Percentiles rank a stretch among this genome's conserved stretches.
phyloP scores from a whole-genome alignment of 2,113 vertebrate species.

The Elephantulus edwardii region DNA sequence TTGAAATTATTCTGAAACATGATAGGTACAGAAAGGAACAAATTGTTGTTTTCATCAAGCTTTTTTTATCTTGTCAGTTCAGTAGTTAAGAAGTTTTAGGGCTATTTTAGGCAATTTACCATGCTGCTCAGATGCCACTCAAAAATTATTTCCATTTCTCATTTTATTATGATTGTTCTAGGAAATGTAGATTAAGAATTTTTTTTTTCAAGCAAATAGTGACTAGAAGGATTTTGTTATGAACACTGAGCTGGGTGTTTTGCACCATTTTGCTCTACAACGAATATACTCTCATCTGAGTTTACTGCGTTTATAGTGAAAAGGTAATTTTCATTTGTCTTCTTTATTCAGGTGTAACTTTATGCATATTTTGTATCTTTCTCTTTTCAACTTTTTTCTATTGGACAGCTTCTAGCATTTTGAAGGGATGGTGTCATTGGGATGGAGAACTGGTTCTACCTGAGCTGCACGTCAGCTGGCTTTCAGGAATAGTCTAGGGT shows the following conservation, averaged over 20 bases:
- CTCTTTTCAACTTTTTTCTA: not conserved
- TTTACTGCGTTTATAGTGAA: slow-evolving; percentile 33
- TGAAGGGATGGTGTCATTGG: not conserved
- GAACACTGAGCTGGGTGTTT: not conserved
- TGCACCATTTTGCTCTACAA: slow-evolving; percentile 26
- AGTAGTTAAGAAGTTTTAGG: slow-evolving; percentile 46
- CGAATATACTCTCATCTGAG: not conserved
- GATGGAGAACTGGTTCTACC: slow-evolving; percentile 69
- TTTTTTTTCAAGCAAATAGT: slow-evolving; percentile 39
- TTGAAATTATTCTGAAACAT: slow-evolving; percentile 35
- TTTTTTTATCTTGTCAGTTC: slow-evolving; percentile 47
- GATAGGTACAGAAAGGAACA: slow-evolving; percentile 44
- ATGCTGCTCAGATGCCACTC: not conserved
- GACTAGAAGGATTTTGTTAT: slow-evolving; percentile 23
- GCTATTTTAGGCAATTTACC: slow-evolving; percentile 17
- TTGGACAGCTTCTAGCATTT: slow-evolving; percentile 13
- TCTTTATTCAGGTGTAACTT: not conserved
- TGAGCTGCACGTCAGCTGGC: slow-evolving; percentile 50
- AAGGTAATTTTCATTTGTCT: slow-evolving; percentile 43
- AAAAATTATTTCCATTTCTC: slow-evolving; percentile 19
- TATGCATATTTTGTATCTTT: slow-evolving; percentile 35
- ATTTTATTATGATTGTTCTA: not conserved
- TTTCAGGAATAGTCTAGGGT: not conserved
- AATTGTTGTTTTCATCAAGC: slow-evolving; percentile 37
- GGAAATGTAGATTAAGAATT: not conserved